Evolutionary conservation across 2,113 vertebrate species (phyloP).

Genomic region (Seriola aureovittata): DNA sequence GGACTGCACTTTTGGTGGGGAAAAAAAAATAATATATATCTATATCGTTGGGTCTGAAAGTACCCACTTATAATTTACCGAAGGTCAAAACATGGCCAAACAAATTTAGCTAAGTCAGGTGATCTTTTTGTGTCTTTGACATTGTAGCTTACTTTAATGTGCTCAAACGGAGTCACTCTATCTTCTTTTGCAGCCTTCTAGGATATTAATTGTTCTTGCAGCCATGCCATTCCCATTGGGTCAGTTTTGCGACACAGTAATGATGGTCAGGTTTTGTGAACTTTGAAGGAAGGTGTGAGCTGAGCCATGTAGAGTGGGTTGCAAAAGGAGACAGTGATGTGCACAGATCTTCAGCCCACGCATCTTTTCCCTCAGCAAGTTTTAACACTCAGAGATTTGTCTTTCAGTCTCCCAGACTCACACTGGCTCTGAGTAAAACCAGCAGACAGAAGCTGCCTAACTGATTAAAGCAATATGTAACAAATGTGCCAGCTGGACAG

Average conservation of each 20-base stretch:
- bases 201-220: slow-evolving; percentile 2
- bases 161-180: not conserved
- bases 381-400: slow-evolving; percentile 32
- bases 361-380: slow-evolving; percentile 25
- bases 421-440: slow-evolving; percentile 10
- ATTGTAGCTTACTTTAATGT: not conserved
- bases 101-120: not conserved
- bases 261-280: slow-evolving; percentile 5
- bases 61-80: not conserved
- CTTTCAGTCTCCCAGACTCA: slow-evolving; percentile 24
- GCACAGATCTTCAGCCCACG: slow-evolving; percentile 47
- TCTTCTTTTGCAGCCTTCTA: not conserved
- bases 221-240: not conserved
- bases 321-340: slow-evolving; percentile 45
- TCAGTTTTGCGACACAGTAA: not conserved
- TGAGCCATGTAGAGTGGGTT: slow-evolving; percentile 14
- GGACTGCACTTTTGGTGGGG: not conserved
- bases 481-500: not conserved
- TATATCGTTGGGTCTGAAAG: not conserved
- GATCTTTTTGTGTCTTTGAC: not conserved
- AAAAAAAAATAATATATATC: not conserved
- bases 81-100: not conserved
- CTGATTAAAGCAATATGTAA: slow-evolving; percentile 14
- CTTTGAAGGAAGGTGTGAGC: slow-evolving; percentile 12
- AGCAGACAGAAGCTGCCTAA: not conserved